Evolutionary conservation across 2,888 invertebrate genomes (phyloP), one percentile per base, ranked within the genome.

Genomic region (Drosophila suboccidentalis): DNA sequence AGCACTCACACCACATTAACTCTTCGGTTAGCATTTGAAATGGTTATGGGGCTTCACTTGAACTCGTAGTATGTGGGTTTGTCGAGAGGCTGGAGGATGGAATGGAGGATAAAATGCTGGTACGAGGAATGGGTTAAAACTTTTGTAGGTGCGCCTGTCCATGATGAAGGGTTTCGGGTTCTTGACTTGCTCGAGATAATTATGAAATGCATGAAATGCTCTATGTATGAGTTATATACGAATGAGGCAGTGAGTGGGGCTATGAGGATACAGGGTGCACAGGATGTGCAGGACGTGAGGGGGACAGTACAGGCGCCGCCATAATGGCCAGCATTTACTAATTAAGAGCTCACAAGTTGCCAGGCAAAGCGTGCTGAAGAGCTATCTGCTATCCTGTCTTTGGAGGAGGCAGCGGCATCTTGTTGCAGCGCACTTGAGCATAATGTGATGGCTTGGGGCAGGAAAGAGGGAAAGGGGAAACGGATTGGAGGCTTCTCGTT

Each of bases 111-210:
- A 26, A 34, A 15, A 34, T 4, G 46, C 11, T 11, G 38, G 47
- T 54, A 19, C 32, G 19, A 22, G 43, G 55, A 6, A 5, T 1
- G 57, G 19, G 63, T 51, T 46, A 32, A 38, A 46, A 41, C 54
- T 64, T 68, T 72, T 73, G 82, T 82, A 82, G 83, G 86, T 86
- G 81, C 87, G 79, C 67, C 72, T 75, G 81, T 60, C 73, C 78
- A 84, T 84, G 84, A 84, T 80, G 89, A 84, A 87, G 87, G 86
- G 87, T 80, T 88, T 89, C 71, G 87, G 89, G 82, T 84, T 84
- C 87, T 84, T 86, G 84, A 88, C 82, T 87, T 71, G 78, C 80
- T 71, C 68, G 80, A 81, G 84, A 86, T 86, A 87, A 86, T 86
- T 86, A 86, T 86, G 84, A 86, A 87, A 87, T 80, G 83, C 80